Conservation (phyloP, 2,797 vertebrate species). For the Myioborus miniatus region DNA sequence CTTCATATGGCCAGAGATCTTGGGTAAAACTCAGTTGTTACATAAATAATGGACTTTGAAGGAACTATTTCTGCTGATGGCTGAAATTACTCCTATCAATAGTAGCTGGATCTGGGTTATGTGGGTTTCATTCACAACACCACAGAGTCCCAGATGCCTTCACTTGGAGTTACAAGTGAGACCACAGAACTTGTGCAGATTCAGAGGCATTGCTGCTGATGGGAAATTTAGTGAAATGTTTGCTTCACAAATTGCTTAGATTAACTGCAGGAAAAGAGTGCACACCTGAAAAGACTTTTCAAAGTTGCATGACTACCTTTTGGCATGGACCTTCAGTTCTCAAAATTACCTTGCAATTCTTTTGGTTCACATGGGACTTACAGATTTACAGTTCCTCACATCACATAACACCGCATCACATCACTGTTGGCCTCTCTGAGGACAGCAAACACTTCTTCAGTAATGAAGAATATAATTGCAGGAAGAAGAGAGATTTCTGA, state of each 20-base stretch:
- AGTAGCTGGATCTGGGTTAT: neutral
- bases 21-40: neutral
- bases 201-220: neutral
- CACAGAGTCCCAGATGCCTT: neutral
- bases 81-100: neutral
- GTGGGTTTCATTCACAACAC: neutral
- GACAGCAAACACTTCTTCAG: neutral
- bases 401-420: fast-evolving
- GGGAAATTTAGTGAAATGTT: neutral
- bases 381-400: neutral
- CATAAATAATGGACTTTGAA: neutral
- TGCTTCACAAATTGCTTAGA: neutral
- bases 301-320: neutral
- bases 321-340: neutral
- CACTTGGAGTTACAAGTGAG: neutral
- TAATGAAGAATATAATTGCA: neutral
- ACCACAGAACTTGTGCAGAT: neutral
- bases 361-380: neutral
- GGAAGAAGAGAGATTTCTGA: neutral
- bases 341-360: neutral
- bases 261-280: neutral
- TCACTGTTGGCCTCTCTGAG: neutral
- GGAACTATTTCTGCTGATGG: neutral
- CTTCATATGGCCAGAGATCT: neutral
- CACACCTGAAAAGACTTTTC: neutral